Evolutionary conservation across 2,888 invertebrate species (phyloP).

Genomic region (Aphodius granarius): DNA sequence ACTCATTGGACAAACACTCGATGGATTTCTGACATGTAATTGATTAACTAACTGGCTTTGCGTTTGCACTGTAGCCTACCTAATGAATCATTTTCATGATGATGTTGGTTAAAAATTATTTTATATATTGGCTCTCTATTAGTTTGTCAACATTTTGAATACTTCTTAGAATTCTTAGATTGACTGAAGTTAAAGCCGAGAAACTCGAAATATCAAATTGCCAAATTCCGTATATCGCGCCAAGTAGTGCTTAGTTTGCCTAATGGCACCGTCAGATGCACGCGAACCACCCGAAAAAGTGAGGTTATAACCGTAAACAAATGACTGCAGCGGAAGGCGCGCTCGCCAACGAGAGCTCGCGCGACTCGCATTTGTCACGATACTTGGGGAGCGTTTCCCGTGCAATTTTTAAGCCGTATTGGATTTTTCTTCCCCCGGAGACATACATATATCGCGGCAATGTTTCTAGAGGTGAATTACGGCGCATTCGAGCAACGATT

Average conservation of each 20-base stretch:
- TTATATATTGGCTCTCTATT: no score
- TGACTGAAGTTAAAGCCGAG: no score
- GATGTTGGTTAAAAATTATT: no score
- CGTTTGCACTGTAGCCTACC: no score
- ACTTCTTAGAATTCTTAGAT: no score
- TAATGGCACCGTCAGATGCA: background rate
- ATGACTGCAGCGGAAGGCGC: background rate
- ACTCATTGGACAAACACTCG: background rate
- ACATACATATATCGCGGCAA: background rate
- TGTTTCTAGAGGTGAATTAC: background rate
- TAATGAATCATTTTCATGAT: no score
- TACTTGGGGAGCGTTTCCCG: background rate
- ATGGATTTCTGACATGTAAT: background rate
- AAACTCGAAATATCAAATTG: no score
- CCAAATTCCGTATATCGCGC: no score
- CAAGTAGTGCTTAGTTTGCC: background rate
- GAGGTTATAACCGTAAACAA: background rate
- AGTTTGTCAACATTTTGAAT: no score
- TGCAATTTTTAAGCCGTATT: background rate
- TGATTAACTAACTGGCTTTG: no score
- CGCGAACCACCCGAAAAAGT: background rate
- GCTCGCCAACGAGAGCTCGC: background rate
- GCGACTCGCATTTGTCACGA: background rate
- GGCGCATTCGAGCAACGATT: background rate
- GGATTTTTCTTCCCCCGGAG: background rate